Evolutionary conservation across 2,888 invertebrate species (phyloP), one percentile per base, ranked within the genome.

Genomic region (Callyntrura sp.): DNA sequence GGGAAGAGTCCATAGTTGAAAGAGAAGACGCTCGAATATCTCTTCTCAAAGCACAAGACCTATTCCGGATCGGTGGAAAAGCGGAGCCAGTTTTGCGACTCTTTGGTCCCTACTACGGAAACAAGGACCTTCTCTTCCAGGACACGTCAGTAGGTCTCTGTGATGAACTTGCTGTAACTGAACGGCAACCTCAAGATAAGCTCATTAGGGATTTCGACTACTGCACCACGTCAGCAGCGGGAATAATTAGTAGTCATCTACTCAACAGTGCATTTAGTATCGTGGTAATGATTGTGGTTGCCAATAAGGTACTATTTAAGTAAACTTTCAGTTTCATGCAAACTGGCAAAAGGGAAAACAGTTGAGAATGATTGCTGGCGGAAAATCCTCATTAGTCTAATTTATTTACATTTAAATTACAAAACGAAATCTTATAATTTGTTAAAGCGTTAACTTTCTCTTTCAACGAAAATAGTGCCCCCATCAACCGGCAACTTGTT

Each of bases 81-180:
- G 4, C 85, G 9, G 90, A 90, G 17, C 20, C 23, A 14, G 90
- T 91, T 11, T n/a, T 91, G 17, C 82, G 83, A 76, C 48, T 92
- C 14, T 92, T 92, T 68, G 92, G 91, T 8, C 90, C 90, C n/a
- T 92, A 91, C 23, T 91, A 88, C 35, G 90, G 89, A 25, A 91
- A 88, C 20, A 76, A 68, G 11, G 79, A 92, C 65, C 55, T 92
- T 5, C 79, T 92, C 12, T 90, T 91, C 60, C 88, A 91, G 57
- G 92, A 91, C 43, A 88, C 89, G 0, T 86, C 86, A 0, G 70
- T 90, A 0, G 91, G 91, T 11, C 83, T 91, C 35, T 86, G 90
- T 82, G 90, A 92, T 57, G 86, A 89, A 5, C 73, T 84, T 11
- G 48, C 35, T 1, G 78, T 45, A 11, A 35, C n/a, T 0, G 76